Evolutionary conservation across 2,888 invertebrate genomes (phyloP).

Genomic region (Meta bourneti): DNA sequence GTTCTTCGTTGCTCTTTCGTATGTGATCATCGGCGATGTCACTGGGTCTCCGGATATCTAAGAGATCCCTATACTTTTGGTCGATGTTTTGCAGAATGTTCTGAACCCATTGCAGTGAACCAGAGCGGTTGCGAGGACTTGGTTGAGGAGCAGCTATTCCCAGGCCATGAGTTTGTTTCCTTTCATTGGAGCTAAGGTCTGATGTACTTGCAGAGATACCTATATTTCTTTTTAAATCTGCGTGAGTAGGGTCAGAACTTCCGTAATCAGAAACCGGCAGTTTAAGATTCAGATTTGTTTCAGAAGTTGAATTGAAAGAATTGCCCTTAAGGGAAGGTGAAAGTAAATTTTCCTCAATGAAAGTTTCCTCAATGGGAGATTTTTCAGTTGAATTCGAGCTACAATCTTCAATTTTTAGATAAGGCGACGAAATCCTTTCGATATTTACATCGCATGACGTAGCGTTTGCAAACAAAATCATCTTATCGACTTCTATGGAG

Average conservation of each 20-base stretch:
- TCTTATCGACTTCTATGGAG: constrained; percentile 37
- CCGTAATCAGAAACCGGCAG: background rate
- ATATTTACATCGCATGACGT: constrained; percentile 28
- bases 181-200: background rate
- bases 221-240: background rate
- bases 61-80: constrained; percentile 19
- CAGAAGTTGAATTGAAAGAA: background rate
- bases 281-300: background rate
- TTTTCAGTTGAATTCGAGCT: constrained; percentile 5
- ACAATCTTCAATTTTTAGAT: constrained; percentile 50
- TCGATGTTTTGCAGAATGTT: constrained; percentile 50
- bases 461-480: constrained; percentile 12
- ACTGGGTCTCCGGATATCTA: constrained; percentile 61
- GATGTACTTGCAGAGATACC: background rate
- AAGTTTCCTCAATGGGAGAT: background rate
- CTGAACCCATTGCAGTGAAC: constrained; percentile 65
- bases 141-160: background rate
- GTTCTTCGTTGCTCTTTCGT: constrained; percentile 54
- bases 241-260: background rate
- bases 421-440: constrained; percentile 16
- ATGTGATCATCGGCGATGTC: constrained; percentile 55
- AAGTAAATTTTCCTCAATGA: background rate
- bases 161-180: background rate
- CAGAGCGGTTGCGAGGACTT: constrained; percentile 17
- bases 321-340: background rate